Evolutionary conservation across 2,113 vertebrate genomes (phyloP).

Genomic region (Leuciscus idus): DNA sequence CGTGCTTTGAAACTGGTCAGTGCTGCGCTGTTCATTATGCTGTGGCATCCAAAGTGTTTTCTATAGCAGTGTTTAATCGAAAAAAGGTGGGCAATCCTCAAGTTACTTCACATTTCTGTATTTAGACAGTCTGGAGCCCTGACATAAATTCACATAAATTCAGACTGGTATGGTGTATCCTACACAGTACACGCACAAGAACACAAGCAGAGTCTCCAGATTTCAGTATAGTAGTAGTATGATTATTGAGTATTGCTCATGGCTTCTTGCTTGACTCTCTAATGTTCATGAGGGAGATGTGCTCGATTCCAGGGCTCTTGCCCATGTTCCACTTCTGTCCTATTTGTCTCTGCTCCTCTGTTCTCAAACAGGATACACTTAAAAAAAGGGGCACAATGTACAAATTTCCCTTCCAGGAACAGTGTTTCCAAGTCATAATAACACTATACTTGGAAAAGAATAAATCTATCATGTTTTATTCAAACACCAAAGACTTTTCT

Average conservation of each 20-base stretch:
- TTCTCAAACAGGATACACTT: constrained; percentile 17
- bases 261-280: not conserved
- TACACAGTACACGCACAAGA: not conserved
- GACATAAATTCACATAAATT: not conserved
- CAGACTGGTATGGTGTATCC: not conserved
- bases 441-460: not conserved
- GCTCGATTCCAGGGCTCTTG: not conserved
- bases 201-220: not conserved
- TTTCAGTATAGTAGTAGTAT: not conserved
- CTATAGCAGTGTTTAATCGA: not conserved
- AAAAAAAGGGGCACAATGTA: not conserved
- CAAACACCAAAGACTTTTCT: not conserved
- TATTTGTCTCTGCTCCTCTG: not conserved
- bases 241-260: not conserved
- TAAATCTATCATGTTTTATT: not conserved
- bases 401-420: constrained; percentile 37
- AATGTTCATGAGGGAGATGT: not conserved
- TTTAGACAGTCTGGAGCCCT: not conserved
- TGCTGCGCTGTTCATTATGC: not conserved
- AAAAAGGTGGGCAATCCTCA: not conserved
- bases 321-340: not conserved
- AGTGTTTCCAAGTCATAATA: constrained; percentile 4
- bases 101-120: not conserved
- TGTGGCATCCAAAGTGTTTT: not conserved
- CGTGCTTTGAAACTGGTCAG: not conserved